phyloP scores from a whole-genome alignment of 2,797 vertebrate species.

The Catamblyrhynchus diadema region DNA sequence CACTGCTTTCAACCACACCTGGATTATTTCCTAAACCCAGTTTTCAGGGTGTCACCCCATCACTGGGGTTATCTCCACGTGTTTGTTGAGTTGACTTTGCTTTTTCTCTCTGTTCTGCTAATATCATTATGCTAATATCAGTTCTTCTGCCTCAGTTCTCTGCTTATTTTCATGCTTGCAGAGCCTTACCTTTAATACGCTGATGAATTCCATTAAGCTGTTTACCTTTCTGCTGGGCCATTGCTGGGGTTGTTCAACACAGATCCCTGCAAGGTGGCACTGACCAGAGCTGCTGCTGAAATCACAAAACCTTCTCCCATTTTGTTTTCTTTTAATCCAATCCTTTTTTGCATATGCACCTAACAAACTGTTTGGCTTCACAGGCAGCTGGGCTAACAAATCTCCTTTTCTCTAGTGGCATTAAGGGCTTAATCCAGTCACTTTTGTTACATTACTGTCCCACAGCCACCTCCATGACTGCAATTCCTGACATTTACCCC shows the following conservation, averaged over 20 bases:
- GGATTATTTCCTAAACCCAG: background rate
- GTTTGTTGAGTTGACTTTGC: background rate
- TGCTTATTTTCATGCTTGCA: background rate
- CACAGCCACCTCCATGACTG: background rate
- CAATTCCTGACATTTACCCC: background rate
- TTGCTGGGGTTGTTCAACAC: background rate
- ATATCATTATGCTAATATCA: background rate
- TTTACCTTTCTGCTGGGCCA: background rate
- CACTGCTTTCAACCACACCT: fast-evolving
- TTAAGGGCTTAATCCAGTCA: background rate
- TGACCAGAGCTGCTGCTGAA: background rate
- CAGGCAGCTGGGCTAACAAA: background rate
- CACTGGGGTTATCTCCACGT: background rate
- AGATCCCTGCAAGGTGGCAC: background rate
- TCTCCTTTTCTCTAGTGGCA: background rate
- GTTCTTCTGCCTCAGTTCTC: background rate
- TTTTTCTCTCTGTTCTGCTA: background rate
- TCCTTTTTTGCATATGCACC: background rate
- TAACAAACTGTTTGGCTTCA: background rate
- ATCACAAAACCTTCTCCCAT: background rate
- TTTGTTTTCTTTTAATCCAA: background rate
- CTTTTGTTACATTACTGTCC: background rate
- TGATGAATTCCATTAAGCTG: background rate
- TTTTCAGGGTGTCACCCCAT: background rate
- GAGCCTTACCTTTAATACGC: background rate